Conservation (phyloP, 2,113 vertebrate species). For the Megalops atlanticus region DNA sequence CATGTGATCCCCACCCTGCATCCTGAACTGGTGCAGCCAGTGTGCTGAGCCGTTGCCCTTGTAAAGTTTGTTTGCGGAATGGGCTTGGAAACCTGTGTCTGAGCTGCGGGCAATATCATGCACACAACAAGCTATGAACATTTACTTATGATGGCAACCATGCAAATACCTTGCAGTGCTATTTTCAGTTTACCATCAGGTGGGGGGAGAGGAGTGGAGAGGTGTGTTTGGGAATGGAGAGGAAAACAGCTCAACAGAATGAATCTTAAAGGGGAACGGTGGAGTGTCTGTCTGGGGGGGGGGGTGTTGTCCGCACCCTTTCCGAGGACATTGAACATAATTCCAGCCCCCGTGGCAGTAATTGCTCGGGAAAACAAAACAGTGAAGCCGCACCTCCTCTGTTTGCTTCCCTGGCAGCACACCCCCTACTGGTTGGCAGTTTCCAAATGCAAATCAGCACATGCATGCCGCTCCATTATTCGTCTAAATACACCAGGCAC, state of each 20-base stretch:
- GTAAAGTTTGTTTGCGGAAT: constrained; percentile 24
- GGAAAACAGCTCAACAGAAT: constrained; percentile 39
- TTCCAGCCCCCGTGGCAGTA: constrained; percentile 29
- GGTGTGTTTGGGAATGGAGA: constrained; percentile 32
- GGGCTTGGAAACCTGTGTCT: no score
- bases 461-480: constrained; percentile 17
- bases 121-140: no score
- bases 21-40: neutral
- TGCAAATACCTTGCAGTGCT: constrained; percentile 40
- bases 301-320: constrained; percentile 29
- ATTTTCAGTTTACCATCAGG: constrained; percentile 46
- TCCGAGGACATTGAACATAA: constrained; percentile 37
- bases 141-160: constrained; percentile 44
- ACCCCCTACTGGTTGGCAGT: constrained; percentile 8
- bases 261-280: constrained; percentile 49
- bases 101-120: no score
- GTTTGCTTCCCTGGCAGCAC: constrained; percentile 23
- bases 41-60: neutral
- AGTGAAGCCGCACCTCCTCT: neutral
- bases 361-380: neutral
- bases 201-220: constrained; percentile 42
- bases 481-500: neutral
- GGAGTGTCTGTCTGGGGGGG: no score
- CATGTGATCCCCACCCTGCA: no score
- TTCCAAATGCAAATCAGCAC: constrained; percentile 51